Percentiles rank a stretch among this genome's conserved stretches.
Evolutionary conservation across 2,113 vertebrate genomes (phyloP).

Genomic region (Pteronura brasiliensis): DNA sequence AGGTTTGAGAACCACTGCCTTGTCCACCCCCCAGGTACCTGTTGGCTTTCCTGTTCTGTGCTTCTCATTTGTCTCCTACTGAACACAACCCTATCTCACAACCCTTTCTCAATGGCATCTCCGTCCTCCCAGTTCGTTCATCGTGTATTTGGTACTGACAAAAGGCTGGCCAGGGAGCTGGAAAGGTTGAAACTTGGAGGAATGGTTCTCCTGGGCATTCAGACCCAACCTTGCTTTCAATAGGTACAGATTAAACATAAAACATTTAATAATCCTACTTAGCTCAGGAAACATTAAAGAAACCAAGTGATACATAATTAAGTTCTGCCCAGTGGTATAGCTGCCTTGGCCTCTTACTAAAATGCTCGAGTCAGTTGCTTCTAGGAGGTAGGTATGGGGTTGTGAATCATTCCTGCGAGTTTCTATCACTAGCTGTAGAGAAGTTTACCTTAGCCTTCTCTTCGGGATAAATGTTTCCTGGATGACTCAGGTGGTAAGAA

Average conservation of each 20-base stretch:
- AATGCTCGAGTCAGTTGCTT: neutral
- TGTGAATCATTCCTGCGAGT: neutral
- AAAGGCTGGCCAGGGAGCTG: neutral
- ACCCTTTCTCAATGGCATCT: neutral
- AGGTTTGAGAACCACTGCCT: neutral
- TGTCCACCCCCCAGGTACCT: neutral
- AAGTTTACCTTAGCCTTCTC: neutral
- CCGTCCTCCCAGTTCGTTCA: neutral
- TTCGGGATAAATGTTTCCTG: neutral
- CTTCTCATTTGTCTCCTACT: neutral
- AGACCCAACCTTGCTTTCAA: neutral
- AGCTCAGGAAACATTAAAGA: slow-evolving; percentile 26
- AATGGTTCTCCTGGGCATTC: neutral
- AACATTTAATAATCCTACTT: slow-evolving; percentile 49
- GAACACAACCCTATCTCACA: neutral
- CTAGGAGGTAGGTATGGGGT: neutral
- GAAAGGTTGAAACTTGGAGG: neutral
- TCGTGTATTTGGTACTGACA: neutral
- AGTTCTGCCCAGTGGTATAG: neutral
- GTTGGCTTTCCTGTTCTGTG: neutral
- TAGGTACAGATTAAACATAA: slow-evolving; percentile 41
- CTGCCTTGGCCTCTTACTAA: slow-evolving; percentile 15
- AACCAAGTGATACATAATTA: slow-evolving; percentile 46
- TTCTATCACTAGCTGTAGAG: neutral
- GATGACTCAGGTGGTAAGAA: neutral